These are phyloP conservation scores for Acleris holmiana DNA, from an alignment of 2,888 invertebrate genomes.

Conservation along the genomic window DNA sequence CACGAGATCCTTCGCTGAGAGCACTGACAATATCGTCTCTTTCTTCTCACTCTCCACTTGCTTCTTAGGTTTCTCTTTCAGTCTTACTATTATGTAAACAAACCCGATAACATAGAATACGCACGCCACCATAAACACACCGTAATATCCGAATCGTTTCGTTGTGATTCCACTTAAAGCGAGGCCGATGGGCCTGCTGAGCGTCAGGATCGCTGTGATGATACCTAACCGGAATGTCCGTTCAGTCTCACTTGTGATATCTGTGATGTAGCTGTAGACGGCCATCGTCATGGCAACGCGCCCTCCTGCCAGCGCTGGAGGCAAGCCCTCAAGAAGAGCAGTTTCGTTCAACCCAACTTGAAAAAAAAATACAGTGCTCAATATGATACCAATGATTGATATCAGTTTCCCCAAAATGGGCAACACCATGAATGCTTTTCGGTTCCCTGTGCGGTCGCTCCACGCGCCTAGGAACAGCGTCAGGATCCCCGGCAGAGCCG, in stretches of 20 bases:
- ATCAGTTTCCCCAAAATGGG: constrained; percentile 85
- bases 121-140: constrained; percentile 74
- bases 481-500: constrained; percentile 82
- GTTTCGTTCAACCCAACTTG: constrained; percentile 83
- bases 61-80: constrained; percentile 68
- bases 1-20: constrained; percentile 68
- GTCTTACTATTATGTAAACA: constrained; percentile 70
- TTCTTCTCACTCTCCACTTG: constrained; percentile 61
- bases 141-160: constrained; percentile 75
- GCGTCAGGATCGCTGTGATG: constrained; percentile 80
- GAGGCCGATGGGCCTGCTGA: constrained; percentile 80
- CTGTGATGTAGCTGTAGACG: constrained; percentile 86
- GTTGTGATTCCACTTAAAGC: constrained; percentile 83
- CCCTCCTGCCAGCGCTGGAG: constrained; percentile 86
- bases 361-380: constrained; percentile 84
- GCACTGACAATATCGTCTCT: constrained; percentile 61
- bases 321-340: constrained; percentile 82
- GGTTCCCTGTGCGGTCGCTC: constrained; percentile 85
- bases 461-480: constrained; percentile 85
- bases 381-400: constrained; percentile 80
- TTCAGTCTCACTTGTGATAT: constrained; percentile 84
- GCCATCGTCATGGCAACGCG: constrained; percentile 85
- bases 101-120: constrained; percentile 75
- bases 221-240: constrained; percentile 86
- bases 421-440: constrained; percentile 85